Conservation (phyloP, 2,113 vertebrate species). For the Callospermophilus lateralis region DNA sequence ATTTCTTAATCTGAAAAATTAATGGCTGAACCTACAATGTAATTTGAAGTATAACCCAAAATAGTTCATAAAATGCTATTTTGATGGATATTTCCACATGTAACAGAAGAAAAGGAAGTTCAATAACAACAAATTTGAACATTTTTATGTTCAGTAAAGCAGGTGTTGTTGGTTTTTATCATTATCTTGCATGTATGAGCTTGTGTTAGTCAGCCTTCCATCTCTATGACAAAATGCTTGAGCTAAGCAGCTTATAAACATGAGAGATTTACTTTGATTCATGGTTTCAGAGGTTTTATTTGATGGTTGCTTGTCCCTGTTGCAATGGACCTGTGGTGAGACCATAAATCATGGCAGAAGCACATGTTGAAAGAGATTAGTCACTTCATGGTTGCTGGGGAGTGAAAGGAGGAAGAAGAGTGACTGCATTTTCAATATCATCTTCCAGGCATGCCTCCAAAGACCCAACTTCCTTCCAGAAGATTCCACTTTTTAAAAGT, state of each 20-base stretch:
- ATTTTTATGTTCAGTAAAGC: not conserved
- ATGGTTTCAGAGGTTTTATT: not conserved
- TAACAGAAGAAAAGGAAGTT: not conserved
- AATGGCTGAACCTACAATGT: not conserved
- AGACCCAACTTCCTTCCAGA: not conserved
- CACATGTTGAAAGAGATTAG: not conserved
- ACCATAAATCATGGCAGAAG: too few species aligned
- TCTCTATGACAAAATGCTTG: not conserved
- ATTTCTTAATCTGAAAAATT: not conserved
- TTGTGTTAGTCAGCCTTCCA: not conserved
- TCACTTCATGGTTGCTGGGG: not conserved
- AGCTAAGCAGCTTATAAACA: not conserved
- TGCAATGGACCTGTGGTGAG: not conserved
- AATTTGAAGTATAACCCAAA: not conserved
- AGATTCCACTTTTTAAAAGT: too few species aligned
- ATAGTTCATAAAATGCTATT: not conserved
- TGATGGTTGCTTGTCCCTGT: not conserved
- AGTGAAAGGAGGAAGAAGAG: not conserved
- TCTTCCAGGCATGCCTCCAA: not conserved
- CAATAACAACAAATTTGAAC: not conserved
- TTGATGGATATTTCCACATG: not conserved
- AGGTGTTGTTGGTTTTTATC: not conserved
- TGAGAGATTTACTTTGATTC: not conserved
- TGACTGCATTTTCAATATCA: fast-evolving
- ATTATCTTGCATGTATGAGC: not conserved